Conservation (phyloP, 2,797 vertebrate genomes). For the Myotis myotis region DNA sequence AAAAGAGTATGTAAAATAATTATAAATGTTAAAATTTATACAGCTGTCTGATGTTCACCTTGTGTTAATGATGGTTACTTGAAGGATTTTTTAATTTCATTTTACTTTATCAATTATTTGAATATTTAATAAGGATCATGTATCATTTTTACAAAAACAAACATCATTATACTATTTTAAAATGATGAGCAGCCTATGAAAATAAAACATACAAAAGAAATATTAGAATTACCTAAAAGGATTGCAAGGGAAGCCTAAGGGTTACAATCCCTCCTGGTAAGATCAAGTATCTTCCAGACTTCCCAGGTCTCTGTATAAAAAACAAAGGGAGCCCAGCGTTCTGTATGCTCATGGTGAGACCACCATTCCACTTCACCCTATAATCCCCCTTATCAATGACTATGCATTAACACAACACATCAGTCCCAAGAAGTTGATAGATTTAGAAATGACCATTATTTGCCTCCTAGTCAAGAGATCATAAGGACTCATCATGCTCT, state of each 20-base stretch:
- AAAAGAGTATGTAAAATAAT: constrained; percentile 1
- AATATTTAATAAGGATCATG: constrained; percentile 36
- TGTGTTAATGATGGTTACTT: background rate
- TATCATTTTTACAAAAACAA: constrained; percentile 45
- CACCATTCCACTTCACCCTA: background rate
- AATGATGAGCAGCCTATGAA: background rate
- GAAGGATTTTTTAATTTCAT: background rate
- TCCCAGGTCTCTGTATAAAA: background rate
- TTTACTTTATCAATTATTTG: background rate
- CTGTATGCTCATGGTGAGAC: background rate
- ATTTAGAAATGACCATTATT: background rate
- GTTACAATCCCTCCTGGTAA: background rate
- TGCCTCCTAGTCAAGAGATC: background rate
- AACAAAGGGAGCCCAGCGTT: background rate
- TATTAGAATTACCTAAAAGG: background rate
- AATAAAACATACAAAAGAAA: background rate
- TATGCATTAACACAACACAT: background rate
- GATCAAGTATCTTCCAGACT: background rate
- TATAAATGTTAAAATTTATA: constrained; percentile 20
- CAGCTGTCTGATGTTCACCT: background rate
- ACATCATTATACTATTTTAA: constrained; percentile 29
- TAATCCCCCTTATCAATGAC: background rate
- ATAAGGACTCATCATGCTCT: background rate
- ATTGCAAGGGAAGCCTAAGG: background rate
- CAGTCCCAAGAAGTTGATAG: background rate